A percentile compares a stretch with the other conserved stretches of the same genome.
Conservation (phyloP, 2,797 vertebrate genomes). For the Pipistrellus pipistrellus region DNA sequence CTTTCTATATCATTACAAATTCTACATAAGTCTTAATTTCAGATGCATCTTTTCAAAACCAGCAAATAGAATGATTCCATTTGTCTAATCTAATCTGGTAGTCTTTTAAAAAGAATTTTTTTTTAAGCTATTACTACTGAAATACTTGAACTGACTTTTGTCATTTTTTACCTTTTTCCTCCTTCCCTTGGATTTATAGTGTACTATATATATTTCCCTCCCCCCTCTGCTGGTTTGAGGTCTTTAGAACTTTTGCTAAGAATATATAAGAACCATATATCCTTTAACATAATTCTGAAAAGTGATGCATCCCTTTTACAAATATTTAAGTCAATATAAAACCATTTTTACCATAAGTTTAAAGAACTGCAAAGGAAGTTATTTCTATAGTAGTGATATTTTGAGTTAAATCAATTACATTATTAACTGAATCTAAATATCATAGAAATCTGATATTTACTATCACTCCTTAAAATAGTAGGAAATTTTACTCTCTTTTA, state of each 20-base stretch:
- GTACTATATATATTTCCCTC: neutral
- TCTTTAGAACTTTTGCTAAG: neutral
- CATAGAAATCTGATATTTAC: neutral
- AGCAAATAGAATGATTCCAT: neutral
- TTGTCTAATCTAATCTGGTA: constrained; percentile 19
- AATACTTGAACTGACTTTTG: neutral
- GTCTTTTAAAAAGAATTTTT: constrained; percentile 1
- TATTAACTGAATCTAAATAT: neutral
- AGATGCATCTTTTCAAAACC: neutral
- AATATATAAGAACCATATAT: neutral
- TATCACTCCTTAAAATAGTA: neutral
- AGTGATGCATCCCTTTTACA: neutral
- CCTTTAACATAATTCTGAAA: constrained; percentile 40
- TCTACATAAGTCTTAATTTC: neutral
- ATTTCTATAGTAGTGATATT: constrained; percentile 17
- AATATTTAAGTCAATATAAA: constrained; percentile 35
- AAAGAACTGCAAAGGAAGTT: neutral
- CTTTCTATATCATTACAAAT: constrained; percentile 36
- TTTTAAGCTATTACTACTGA: neutral
- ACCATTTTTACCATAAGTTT: neutral
- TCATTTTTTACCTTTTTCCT: neutral
- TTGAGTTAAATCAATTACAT: constrained; percentile 4
- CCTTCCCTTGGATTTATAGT: neutral
- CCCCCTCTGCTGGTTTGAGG: neutral
- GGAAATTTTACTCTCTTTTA: constrained; percentile 30